Evolutionary conservation across 2,113 vertebrate species (phyloP).

Genomic region (Alectura lathami): DNA sequence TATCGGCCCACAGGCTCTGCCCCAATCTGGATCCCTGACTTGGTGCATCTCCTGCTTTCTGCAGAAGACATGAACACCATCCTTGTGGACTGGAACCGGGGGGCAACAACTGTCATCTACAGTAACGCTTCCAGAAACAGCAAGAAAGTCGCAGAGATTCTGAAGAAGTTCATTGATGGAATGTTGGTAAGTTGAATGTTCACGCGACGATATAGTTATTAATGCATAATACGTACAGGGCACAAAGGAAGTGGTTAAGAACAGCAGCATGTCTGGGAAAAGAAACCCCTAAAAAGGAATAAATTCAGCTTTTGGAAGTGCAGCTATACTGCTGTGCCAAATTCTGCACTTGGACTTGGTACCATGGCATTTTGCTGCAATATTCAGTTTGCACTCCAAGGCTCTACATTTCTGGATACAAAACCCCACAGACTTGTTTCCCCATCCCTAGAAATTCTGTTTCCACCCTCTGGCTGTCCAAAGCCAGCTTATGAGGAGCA

Average conservation of each 20-base stretch:
- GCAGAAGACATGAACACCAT: constrained; percentile 86
- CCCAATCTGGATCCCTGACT: constrained; percentile 83
- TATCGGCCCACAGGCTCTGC: constrained; percentile 87
- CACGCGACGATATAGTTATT: not conserved
- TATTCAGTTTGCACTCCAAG: not conserved
- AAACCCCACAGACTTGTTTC: not conserved
- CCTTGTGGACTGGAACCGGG: constrained; percentile 92
- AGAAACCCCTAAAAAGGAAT: not conserved
- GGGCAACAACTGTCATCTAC: constrained; percentile 90
- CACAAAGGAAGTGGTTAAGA: not conserved
- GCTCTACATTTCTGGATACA: not conserved
- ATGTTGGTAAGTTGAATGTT: constrained; percentile 81
- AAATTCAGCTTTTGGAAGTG: not conserved
- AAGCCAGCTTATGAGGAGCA: not conserved
- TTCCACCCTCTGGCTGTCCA: not conserved
- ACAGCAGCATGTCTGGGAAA: not conserved
- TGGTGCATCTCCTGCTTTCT: constrained; percentile 78
- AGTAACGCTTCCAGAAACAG: constrained; percentile 79
- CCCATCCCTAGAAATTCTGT: not conserved
- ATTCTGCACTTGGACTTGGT: not conserved
- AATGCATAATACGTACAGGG: not conserved
- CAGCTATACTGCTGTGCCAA: not conserved
- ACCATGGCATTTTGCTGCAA: not conserved
- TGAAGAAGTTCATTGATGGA: constrained; percentile 83
- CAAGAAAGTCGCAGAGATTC: constrained; percentile 80